Percentiles rank a stretch among this genome's conserved stretches.
Evolutionary conservation across 2,113 vertebrate species (phyloP).

Genomic region (Podilymbus podiceps): DNA sequence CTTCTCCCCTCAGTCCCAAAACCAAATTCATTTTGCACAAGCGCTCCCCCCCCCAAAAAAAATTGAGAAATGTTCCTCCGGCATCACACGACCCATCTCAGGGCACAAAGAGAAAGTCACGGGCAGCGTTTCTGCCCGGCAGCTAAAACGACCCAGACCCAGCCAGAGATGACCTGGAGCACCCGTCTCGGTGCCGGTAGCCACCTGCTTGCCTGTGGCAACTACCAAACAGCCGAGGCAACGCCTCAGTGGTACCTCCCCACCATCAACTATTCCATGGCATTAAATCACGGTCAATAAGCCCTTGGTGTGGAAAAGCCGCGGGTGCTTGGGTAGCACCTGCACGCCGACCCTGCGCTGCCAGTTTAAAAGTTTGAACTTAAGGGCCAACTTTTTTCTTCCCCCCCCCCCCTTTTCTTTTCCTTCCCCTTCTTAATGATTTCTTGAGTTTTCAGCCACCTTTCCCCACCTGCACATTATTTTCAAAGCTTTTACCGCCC

Average conservation of each 20-base stretch:
- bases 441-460: not conserved
- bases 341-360: rapidly evolving
- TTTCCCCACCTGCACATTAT: not conserved
- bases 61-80: not conserved
- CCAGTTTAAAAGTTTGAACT: not conserved
- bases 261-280: not conserved
- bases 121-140: not conserved
- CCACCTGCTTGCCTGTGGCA: not conserved
- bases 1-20: not conserved
- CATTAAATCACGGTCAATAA: rapidly evolving
- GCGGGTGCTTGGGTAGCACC: rapidly evolving
- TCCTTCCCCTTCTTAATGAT: not conserved
- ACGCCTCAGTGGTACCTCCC: not conserved
- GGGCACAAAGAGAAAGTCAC: not conserved
- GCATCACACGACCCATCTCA: not conserved
- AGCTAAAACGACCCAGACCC: not conserved
- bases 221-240: not conserved
- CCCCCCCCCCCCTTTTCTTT: rapidly evolving
- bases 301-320: not conserved
- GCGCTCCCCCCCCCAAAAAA: not conserved
- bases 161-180: not conserved
- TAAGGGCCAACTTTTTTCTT: not conserved
- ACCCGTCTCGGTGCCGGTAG: not conserved
- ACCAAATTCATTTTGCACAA: not conserved
- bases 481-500: not conserved